These are phyloP conservation scores for Psittacara wagleri DNA, from an alignment of 2,113 vertebrate genomes.

Conservation along the genomic window DNA sequence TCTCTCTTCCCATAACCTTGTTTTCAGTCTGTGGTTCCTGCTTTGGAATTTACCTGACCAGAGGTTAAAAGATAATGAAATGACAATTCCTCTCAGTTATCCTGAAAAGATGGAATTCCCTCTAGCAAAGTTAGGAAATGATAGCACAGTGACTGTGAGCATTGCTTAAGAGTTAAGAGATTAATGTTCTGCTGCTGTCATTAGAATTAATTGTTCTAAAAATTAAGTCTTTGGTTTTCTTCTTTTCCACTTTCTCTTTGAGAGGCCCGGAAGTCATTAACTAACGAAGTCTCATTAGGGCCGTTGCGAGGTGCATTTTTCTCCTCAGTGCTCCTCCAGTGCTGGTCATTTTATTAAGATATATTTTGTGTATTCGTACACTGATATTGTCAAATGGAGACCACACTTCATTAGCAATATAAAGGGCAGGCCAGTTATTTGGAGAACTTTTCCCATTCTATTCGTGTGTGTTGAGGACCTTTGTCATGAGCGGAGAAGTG, in stretches of 20 bases:
- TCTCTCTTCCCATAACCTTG: not conserved
- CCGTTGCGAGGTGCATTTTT: not conserved
- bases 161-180: not conserved
- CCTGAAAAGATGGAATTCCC: not conserved
- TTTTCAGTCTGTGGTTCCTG: not conserved
- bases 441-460: not conserved
- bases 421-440: accelerated
- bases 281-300: not conserved
- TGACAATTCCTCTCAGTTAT: not conserved
- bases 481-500: too few species aligned
- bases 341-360: not conserved
- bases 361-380: accelerated
- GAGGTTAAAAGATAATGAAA: not conserved
- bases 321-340: not conserved
- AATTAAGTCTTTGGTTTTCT: not conserved
- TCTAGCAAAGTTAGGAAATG: not conserved
- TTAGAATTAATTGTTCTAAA: not conserved
- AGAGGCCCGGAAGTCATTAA: not conserved
- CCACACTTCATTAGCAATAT: accelerated
- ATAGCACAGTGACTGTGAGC: not conserved
- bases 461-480: not conserved
- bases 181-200: not conserved
- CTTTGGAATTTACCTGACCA: not conserved
- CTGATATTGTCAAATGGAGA: not conserved
- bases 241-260: not conserved